Conservation (phyloP, 92 coral and sea anemone species). For the Montipora capitata region DNA sequence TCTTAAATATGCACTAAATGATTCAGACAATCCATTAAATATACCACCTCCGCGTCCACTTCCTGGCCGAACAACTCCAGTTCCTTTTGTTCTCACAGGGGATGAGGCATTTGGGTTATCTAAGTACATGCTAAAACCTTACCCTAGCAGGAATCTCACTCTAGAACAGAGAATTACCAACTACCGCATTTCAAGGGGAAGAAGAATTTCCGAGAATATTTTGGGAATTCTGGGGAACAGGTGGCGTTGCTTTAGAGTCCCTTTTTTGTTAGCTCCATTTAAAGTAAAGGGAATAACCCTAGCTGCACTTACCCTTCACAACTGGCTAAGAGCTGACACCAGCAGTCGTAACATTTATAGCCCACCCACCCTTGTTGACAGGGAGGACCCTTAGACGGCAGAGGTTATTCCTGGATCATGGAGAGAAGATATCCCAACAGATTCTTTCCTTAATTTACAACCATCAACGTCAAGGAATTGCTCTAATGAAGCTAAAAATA, state of each 20-base stretch:
- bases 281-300: slow-evolving; percentile 59
- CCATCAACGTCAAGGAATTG: slow-evolving; percentile 37
- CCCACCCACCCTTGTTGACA: slow-evolving; percentile 43
- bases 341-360: slow-evolving; percentile 45
- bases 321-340: slow-evolving; percentile 67
- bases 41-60: slow-evolving; percentile 55
- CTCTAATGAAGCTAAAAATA: slow-evolving; percentile 9
- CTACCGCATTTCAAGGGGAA: slow-evolving; percentile 63
- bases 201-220: slow-evolving; percentile 65
- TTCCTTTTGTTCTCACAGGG: slow-evolving; percentile 74
- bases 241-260: slow-evolving; percentile 67
- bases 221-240: slow-evolving; percentile 60
- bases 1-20: slow-evolving; percentile 40
- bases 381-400: slow-evolving; percentile 55
- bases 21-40: slow-evolving; percentile 49
- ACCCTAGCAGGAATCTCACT: slow-evolving; percentile 57
- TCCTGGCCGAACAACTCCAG: slow-evolving; percentile 50
- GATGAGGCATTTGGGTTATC: slow-evolving; percentile 67
- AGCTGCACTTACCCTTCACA: slow-evolving; percentile 63
- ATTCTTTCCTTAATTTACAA: slow-evolving; percentile 42
- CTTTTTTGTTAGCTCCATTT: slow-evolving; percentile 56
- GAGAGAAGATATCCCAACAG: slow-evolving; percentile 53
- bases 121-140: slow-evolving; percentile 57
- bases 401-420: slow-evolving; percentile 68
- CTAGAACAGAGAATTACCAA: slow-evolving; percentile 63